Base-by-base conservation (phyloP, 2,888 invertebrate species). In the Thumatha senex region DNA sequence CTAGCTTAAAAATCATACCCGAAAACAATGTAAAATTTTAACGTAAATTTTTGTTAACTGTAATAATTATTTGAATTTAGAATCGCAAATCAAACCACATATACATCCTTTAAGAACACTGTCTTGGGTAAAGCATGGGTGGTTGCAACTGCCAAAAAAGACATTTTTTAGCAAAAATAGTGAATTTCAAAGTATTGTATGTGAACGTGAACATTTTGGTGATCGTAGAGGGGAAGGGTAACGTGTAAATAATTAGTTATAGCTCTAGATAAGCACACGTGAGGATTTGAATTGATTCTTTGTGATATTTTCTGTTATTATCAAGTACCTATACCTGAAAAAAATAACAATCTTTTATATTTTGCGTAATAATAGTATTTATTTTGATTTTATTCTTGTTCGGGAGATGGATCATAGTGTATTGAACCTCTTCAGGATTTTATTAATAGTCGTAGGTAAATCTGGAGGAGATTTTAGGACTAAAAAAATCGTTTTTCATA, bases 71-170 rank as follows among this genome's bases (percentile, higher is more conserved):
- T 15, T 39, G 5, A 12, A 12, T 36, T 12, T n/a, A 8, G 12
- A 13, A 13, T 35, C 18, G 9, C n/a, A 1, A 29, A 24, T 62
- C 47, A 59, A 61, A 60, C 56, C 56, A 63, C 48, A 45, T 48
- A 41, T 48, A 42, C 52, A 74, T 85, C 78, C 78, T 78, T 70
- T 76, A 76, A 81, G 88, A 87, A 88, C 84, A 88, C 85, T 86
- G 90, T 86, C 86, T 84, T 73, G 74, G 89, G 82, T 90, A 81
- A 86, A 84, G 89, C 86, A 77, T 65, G 71, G 88, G 85, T 83
- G 82, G 72, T 65, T 58, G 61, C 70, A 71, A 70, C 65, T 58
- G 55, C 75, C 52, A 63, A 11, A 68, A 70, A 61, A 68, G 72
- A 79, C 76, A 67, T 66, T 70, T 51, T 59, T 61, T 75, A 72